These are phyloP conservation scores for Oscheius sp. DNA, from an alignment of 2,888 invertebrate genomes.

Conservation along the genomic window DNA sequence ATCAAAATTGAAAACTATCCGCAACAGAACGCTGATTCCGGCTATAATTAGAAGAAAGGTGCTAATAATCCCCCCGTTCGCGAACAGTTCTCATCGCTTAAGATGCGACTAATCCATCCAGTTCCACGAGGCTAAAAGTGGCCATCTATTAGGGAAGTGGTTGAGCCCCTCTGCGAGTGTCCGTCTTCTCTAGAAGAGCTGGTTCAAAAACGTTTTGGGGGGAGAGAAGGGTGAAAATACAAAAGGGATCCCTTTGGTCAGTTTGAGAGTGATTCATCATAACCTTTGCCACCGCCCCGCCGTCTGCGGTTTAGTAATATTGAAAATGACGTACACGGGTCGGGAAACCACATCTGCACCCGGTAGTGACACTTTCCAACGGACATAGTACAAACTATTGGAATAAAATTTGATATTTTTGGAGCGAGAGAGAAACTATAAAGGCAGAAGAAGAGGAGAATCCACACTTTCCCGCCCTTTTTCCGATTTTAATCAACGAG, in stretches of 20 bases:
- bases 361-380: too few relatives aligned
- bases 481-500: too few relatives aligned
- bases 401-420: neutral
- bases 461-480: too few relatives aligned
- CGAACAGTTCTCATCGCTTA: constrained; percentile 1
- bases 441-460: too few relatives aligned
- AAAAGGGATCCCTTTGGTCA: too few relatives aligned
- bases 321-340: too few relatives aligned
- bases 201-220: neutral
- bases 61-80: neutral
- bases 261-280: too few relatives aligned
- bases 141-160: constrained; percentile 3
- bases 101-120: constrained; percentile 1
- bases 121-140: neutral
- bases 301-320: too few relatives aligned
- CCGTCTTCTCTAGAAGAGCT: neutral
- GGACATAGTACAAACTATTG: neutral
- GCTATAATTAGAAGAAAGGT: neutral
- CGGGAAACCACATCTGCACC: too few relatives aligned
- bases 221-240: neutral
- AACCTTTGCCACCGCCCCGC: too few relatives aligned
- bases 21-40: neutral
- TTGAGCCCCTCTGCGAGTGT: neutral
- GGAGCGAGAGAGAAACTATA: too few relatives aligned
- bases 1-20: too few relatives aligned